Base-by-base conservation (phyloP, 2,888 invertebrate genomes). In the Sericinus montela region DNA sequence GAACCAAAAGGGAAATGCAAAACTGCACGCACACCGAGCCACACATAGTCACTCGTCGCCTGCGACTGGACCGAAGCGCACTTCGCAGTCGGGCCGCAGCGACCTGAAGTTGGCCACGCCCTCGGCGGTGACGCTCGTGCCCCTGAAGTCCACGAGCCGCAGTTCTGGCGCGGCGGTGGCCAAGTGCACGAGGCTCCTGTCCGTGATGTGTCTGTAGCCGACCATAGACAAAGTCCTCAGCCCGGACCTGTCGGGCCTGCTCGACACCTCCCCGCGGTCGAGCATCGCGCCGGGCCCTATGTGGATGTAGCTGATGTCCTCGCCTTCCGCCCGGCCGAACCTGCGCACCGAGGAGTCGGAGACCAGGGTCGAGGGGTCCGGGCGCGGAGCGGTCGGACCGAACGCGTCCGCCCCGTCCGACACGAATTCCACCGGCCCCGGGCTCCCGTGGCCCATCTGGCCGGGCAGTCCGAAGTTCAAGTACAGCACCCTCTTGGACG, bases 171-270 rank as follows among this genome's bases (percentile, higher is more conserved):
- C 92, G 0, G 92, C 91, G 0, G 89, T 86, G 0, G 90, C 90
- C 42, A 94, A 69, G 67, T 93, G 93, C 10, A 75, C 69, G 13
- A 94, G 65, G 38, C 92, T 92, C 5, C 85, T 72, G 62, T 94
- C 91, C 0, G 94, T 93, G 0, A 94, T 90, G 47, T 83, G 80
- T 4, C 87, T 80, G 62, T 91, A 94, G 3, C 93, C 92, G 0
- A 91, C 90, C 4, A 90, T 78, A 2, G 87, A 84, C 0, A 93
- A 63, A 0, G 86, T 75, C 42, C 89, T 80, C 0, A 92, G 65
- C 13, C 75, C 83, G 1, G 91, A 90, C 48, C 90, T 69, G 3
- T 79, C 79, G 0, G 87, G 83, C 0, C 83, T 56, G 0, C n/a
- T n/a, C n/a, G 62, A 62, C 0, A 56, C 52, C 1, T n/a, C n/a